phyloP scores from a whole-genome alignment of 2,113 vertebrate genomes.

The Pluvialis apricaria region DNA sequence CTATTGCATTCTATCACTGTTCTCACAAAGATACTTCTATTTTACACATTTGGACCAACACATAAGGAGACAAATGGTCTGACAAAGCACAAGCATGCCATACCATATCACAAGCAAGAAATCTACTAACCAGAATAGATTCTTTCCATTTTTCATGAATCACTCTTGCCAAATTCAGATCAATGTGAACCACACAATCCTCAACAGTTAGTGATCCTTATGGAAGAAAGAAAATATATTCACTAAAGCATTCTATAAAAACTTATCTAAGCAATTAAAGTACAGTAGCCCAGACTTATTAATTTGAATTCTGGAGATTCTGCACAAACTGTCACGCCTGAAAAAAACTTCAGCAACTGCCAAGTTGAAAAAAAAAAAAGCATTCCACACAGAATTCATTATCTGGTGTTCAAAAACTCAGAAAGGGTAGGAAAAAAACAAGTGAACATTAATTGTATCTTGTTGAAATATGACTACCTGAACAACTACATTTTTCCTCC shows the following conservation, averaged over 20 bases:
- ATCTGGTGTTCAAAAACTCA: background rate
- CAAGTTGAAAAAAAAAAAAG: background rate
- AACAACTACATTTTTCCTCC: background rate
- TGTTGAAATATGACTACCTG: background rate
- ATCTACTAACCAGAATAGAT: constrained; percentile 85
- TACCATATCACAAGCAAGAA: constrained; percentile 1
- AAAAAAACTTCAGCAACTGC: background rate
- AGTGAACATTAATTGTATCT: background rate
- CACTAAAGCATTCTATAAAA: background rate
- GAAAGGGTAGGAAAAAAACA: background rate
- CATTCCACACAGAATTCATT: background rate
- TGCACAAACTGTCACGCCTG: background rate
- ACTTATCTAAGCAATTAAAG: background rate
- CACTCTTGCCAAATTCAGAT: constrained; percentile 89
- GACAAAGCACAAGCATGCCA: background rate
- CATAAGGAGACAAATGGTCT: background rate
- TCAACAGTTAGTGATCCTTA: constrained; percentile 84
- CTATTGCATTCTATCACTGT: background rate
- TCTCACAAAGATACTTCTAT: background rate
- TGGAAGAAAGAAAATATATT: constrained; percentile 11
- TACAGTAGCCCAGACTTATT: background rate
- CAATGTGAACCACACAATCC: constrained; percentile 91
- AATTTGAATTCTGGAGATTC: background rate
- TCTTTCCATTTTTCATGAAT: constrained; percentile 98
- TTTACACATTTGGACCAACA: background rate